Base-by-base conservation (phyloP, 2,888 invertebrate species). In the Ophion costatus region DNA sequence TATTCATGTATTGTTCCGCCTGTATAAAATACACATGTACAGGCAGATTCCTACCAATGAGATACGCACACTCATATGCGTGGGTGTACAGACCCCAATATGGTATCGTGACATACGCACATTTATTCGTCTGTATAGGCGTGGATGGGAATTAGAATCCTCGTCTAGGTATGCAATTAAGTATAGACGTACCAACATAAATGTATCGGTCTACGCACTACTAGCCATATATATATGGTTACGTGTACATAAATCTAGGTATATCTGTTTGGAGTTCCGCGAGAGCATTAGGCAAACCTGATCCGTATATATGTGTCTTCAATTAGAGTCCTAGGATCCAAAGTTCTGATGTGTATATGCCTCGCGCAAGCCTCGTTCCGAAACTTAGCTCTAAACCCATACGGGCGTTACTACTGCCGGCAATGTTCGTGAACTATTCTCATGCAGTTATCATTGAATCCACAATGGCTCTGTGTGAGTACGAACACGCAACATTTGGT, bases 281-380 rank as follows among this genome's bases (percentile, higher is more conserved):
- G 38, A 57, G 73, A 75, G 82, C 57, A 82, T 76, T 73, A 61
- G 82, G 76, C 67, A 82, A 85, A 82, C 85, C 56, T 56, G 75
- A 80, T 74, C 59, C 75, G 57, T 67, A 57, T 75, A 67, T 83
- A 73, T 83, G 73, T 84, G 73, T 70, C 86, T 84, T 86, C 79
- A 84, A 86, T 86, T 86, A 86, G 86, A 80, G 74, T 22, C 71
- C 57, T 22, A n/a, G 22, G 17, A 76, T 20, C 22, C 38, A 38
- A 67, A 76, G 33, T 76, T 76, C 56, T 33, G 56, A 10, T 76
- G 33, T 66, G 20, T 22, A 56, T 38, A 66, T 51, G 56, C n/a
- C 66, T 63, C 51, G 66, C 29, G 33, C n/a, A 11, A 57, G 66
- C 33, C 42, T 29, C 45, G 7, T 20, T 38, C 24, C 33, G 57